phyloP scores from a whole-genome alignment of 2,113 vertebrate species.

The Paradoxurus hermaphroditus region DNA sequence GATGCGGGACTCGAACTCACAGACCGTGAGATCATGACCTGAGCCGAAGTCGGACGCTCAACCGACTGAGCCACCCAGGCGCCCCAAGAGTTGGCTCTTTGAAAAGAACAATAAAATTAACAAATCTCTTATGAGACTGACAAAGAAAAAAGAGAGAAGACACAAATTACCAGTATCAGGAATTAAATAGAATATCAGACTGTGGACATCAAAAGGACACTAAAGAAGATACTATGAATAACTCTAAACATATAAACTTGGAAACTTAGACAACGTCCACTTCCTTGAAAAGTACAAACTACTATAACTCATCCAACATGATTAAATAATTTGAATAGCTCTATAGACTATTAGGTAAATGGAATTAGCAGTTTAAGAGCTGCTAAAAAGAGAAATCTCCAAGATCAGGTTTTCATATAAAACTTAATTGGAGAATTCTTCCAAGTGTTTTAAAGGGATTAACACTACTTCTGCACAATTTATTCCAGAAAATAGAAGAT shows the following conservation, averaged over 20 bases:
- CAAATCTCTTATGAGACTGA: not conserved
- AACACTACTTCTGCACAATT: not conserved
- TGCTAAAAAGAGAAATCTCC: not conserved
- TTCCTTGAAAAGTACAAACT: not conserved
- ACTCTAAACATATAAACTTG: not conserved
- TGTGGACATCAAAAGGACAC: not conserved
- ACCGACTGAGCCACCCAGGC: too few species aligned
- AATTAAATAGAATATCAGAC: not conserved
- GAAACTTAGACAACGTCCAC: not conserved
- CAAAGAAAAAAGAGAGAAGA: not conserved
- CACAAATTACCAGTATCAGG: not conserved
- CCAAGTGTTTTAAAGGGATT: not conserved
- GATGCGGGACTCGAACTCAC: too few species aligned
- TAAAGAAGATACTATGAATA: not conserved
- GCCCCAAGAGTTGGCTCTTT: not conserved
- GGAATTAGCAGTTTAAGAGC: not conserved
- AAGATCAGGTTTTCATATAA: not conserved
- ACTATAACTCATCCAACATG: not conserved
- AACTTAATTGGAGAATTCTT: not conserved
- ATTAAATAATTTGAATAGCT: not conserved
- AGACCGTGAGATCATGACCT: too few species aligned
- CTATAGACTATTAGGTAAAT: not conserved
- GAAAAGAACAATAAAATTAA: not conserved
- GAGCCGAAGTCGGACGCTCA: too few species aligned
- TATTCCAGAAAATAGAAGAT: not conserved